Conservation (phyloP, 92 coral and sea anemone species). For the Paramuricea clavata region DNA sequence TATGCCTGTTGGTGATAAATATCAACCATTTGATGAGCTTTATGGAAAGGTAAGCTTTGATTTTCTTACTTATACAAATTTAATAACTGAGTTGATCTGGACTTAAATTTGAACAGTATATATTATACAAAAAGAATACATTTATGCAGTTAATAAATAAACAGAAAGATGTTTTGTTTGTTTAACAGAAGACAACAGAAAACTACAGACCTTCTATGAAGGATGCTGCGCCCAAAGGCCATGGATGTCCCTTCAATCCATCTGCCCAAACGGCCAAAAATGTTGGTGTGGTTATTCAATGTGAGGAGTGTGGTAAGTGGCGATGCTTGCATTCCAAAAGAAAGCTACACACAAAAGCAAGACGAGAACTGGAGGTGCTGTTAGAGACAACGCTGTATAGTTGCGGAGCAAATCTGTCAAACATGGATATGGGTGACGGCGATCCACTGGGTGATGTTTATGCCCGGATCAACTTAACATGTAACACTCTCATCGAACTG, state of each 20-base stretch:
- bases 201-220: background rate
- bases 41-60: slow-evolving; percentile 43
- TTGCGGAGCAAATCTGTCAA: slow-evolving; percentile 29
- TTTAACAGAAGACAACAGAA: background rate
- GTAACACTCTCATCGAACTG: slow-evolving; percentile 22
- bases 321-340: slow-evolving; percentile 24
- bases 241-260: slow-evolving; percentile 47
- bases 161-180: too few species aligned
- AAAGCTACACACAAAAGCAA: slow-evolving; percentile 20
- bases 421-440: slow-evolving; percentile 30
- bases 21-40: slow-evolving; percentile 17
- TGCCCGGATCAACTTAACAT: background rate
- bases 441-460: too few species aligned
- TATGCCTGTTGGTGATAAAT: slow-evolving; percentile 41
- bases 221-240: background rate
- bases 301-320: slow-evolving; percentile 59
- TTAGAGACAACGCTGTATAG: slow-evolving; percentile 30
- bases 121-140: background rate
- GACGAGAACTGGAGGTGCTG: slow-evolving; percentile 24
- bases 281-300: slow-evolving; percentile 41
- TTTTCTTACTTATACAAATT: background rate
- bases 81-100: too few species aligned
- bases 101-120: too few species aligned
- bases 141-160: background rate
- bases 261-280: slow-evolving; percentile 46